Evolutionary conservation across 2,113 vertebrate species (phyloP).

Genomic region (Caranx ignobilis): DNA sequence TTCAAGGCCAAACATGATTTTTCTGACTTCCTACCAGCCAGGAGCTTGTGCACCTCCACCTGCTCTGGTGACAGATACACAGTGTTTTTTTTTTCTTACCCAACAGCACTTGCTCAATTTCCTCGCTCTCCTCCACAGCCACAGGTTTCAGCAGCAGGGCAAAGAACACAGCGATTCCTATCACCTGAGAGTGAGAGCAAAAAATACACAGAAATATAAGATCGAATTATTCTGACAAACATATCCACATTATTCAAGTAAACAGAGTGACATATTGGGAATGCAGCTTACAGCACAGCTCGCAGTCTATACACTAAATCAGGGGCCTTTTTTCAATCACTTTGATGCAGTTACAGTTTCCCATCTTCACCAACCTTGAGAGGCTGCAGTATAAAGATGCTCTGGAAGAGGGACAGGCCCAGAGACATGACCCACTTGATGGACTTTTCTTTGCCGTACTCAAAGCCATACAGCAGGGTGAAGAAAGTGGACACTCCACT

Average conservation of each 20-base stretch:
- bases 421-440: conserved; percentile 87
- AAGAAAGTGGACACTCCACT: conserved; percentile 87
- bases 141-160: conserved; percentile 85
- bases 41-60: background rate
- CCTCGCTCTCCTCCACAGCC: conserved; percentile 83
- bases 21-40: background rate
- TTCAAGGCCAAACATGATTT: background rate
- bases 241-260: background rate
- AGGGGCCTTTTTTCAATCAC: background rate
- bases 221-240: background rate
- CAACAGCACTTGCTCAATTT: conserved; percentile 76
- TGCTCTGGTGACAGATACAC: background rate
- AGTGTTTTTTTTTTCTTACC: conserved; percentile 68
- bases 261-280: background rate
- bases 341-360: background rate
- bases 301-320: rapidly evolving
- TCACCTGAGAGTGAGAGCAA: conserved; percentile 77
- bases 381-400: conserved; percentile 89
- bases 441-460: conserved; percentile 84
- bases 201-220: background rate
- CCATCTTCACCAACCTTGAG: conserved; percentile 81
- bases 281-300: background rate
- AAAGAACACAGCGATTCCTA: conserved; percentile 86
- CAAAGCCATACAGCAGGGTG: conserved; percentile 86
- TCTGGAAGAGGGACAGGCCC: conserved; percentile 87